Evolutionary conservation across 2,113 vertebrate genomes (phyloP).

Genomic region (Rynchops niger): DNA sequence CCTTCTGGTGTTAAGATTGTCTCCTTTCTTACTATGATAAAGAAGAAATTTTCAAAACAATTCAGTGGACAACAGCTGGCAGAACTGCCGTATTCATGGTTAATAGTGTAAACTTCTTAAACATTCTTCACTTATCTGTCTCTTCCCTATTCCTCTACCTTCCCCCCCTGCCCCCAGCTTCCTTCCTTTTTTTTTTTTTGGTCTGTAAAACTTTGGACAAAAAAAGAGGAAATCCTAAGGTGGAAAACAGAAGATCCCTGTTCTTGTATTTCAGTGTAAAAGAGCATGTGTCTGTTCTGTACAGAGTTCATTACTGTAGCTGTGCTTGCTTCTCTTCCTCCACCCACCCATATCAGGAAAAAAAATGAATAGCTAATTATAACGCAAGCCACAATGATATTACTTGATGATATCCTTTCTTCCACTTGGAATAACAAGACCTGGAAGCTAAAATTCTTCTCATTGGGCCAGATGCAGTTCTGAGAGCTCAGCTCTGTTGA

Average conservation of each 20-base stretch:
- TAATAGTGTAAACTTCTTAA: conserved; percentile 32
- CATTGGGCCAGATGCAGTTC: neutral
- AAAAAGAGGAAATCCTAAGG: conserved; percentile 56
- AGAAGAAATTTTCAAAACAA: neutral
- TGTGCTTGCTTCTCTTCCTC: neutral
- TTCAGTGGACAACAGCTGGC: neutral
- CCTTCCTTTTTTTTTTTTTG: conserved; percentile 3
- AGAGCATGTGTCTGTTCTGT: neutral
- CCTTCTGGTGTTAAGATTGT: neutral
- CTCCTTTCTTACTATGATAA: neutral
- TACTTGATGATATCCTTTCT: conserved; percentile 23
- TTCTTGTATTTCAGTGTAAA: neutral
- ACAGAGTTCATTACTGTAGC: neutral
- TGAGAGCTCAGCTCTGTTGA: neutral
- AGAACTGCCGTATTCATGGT: neutral
- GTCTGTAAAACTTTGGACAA: neutral
- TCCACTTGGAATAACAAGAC: conserved; percentile 38
- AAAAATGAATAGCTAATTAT: conserved; percentile 47
- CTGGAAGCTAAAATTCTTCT: neutral
- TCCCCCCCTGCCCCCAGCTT: neutral
- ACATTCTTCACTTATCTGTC: conserved; percentile 40
- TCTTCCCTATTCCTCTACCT: neutral
- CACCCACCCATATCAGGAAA: neutral
- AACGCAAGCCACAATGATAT: conserved; percentile 41
- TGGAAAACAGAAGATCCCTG: conserved; percentile 18